Evolutionary conservation across 1,140 invertebrate genomes (phyloP), one percentile per base, ranked within the genome.

Genomic region (Drosophila auraria): DNA sequence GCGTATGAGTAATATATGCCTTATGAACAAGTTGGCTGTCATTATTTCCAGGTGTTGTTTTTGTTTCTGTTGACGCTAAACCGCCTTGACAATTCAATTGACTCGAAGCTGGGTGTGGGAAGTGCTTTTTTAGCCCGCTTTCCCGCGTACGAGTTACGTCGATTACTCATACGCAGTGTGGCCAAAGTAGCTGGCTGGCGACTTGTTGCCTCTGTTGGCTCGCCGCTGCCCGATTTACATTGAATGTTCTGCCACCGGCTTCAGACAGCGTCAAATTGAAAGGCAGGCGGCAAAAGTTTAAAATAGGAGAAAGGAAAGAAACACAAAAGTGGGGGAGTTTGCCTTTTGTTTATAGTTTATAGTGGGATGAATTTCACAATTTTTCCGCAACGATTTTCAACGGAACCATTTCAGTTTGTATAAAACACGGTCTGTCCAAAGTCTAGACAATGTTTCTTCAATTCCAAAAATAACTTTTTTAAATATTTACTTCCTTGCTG

Each of bases 91-190:
- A 73, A 73, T 73, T 73, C 56, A 73, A 73, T 73, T 73, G 70
- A 51, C 53, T 73, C 54, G 38, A 40, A 40, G n/a, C 54, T 73
- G 54, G 70, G 70, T 53, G 70, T 73, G 70, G 70, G 70, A 73
- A 73, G 47, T 70, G n/a, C 47, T 64, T 61, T 59, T 59, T 50
- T 59, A 36, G 42, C 20, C 15, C 49, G 36, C 27, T 63, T 60
- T 42, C 42, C 51, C 60, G 40, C 36, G 58, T 63, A 53, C 12
- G 36, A 38, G 36, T 15, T 30, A 45, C 12, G 17, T 64, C 54
- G 80, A 79, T 83, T 83, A 83, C 80, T 83, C 80, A 83, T 83
- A 83, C 80, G 80, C 80, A 78, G 70, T 66, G 80, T 65, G 80
- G 75, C 70, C 45, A 23, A 40, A 42, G 25, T 33, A 42, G 50